Conservation (phyloP, 2,113 vertebrate species). For the Rhinolophus ferrumequinum region DNA sequence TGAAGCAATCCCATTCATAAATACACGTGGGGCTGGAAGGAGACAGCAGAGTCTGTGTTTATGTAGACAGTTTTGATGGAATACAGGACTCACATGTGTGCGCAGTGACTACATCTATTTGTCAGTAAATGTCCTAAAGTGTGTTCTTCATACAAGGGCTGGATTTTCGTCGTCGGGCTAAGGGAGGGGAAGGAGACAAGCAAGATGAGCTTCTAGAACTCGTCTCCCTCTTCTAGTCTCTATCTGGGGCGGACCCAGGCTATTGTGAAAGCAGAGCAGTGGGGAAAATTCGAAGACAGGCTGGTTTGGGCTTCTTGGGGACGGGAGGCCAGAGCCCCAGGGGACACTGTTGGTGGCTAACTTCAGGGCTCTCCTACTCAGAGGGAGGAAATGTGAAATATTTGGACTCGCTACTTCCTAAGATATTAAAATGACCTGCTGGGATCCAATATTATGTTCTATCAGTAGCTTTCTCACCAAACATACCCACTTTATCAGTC, state of each 20-base stretch:
- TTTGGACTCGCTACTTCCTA: background rate
- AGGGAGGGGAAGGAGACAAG: background rate
- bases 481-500: background rate
- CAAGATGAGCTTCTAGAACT: background rate
- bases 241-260: background rate
- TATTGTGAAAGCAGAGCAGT: background rate
- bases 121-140: background rate
- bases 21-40: background rate
- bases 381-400: background rate
- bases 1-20: slow-evolving; percentile 73
- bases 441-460: background rate
- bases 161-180: background rate
- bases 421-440: background rate
- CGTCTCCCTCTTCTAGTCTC: background rate
- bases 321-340: background rate
- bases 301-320: background rate
- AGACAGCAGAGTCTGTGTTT: slow-evolving; percentile 46
- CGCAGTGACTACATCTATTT: background rate
- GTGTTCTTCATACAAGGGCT: background rate
- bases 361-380: background rate
- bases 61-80: background rate
- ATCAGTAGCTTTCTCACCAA: slow-evolving; percentile 5
- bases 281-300: background rate
- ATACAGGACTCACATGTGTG: background rate
- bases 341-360: too few relatives aligned